Base-by-base conservation (phyloP, 2,797 vertebrate species). In the Alcedo atthis region DNA sequence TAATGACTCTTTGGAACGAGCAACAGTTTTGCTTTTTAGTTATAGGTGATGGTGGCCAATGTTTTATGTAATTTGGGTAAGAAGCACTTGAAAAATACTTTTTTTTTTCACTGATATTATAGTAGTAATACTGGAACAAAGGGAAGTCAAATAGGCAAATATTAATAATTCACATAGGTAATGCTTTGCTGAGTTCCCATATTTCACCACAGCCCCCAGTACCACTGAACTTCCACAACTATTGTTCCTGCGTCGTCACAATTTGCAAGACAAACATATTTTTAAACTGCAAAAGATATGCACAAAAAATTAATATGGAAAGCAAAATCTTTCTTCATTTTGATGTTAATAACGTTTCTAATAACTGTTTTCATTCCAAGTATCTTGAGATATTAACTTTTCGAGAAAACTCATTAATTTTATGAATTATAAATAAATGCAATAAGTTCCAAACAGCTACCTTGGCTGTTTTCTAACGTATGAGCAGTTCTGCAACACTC, bases 371-470 rank as follows among this genome's bases (percentile, higher is more conserved):
- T 85, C 59, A 62, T 68, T 66, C 35, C 8, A 63, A 57, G 25
- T 58, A 68, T 53, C 51, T 76, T 1, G 0, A 89, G 70, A 81
- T 63, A 59, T 25, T 73, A 92, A 73, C 68, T 82, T 82, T 76
- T 61, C 71, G 26, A 68, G 12, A 78, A 82, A 91, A 70, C 37
- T 64, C 70, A 91, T 95, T 87, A 85, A 74, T 89, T 88, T 70
- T 62, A 90, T 87, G 54, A 75, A 78, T 85, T 87, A 57, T 32
- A 68, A 89, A 95, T 88, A 73, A 85, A 81, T 15, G 51, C 12
- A 90, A 40, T 81, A 90, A 53, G 46, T 89, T 79, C 61, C 63
- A 87, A 93, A 81, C 26, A 68, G 33, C 77, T 57, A 69, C 59
- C 53, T 73, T 76, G 45, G 13, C 43, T 90, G 62, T 90, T 85